Percentiles rank a stretch among this genome's conserved stretches.
These are phyloP conservation scores for Aleiodes leptofemur DNA, from an alignment of 2,888 invertebrate genomes.

Conservation along the genomic window DNA sequence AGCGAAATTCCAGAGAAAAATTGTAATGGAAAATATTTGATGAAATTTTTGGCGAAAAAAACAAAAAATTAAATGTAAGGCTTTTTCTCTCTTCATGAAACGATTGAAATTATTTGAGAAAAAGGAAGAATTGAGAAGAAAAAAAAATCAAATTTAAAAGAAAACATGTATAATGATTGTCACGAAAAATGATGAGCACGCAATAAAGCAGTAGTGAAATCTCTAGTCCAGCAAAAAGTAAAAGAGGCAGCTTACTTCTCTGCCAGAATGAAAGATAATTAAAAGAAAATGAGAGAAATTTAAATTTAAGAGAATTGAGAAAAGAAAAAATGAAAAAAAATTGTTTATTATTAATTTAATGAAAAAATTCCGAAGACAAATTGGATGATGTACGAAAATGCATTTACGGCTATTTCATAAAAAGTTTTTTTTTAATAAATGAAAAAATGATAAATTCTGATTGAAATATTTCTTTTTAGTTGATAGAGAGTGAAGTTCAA, in stretches of 20 bases:
- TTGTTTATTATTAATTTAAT: slow-evolving; percentile 17
- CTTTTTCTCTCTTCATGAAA: slow-evolving; percentile 2
- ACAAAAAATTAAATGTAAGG: slow-evolving; percentile 3
- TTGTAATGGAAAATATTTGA: background rate
- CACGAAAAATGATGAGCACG: slow-evolving; percentile 52
- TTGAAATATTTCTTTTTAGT: background rate
- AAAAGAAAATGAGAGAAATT: slow-evolving; percentile 21
- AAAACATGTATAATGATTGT: slow-evolving; percentile 36
- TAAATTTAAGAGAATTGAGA: slow-evolving; percentile 37
- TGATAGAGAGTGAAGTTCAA: too few relatives aligned
- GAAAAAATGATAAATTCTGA: background rate
- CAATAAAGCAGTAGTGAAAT: slow-evolving; percentile 73
- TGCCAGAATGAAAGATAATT: slow-evolving; percentile 33
- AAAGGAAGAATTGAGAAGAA: background rate
- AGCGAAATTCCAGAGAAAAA: background rate
- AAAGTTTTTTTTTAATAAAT: background rate
- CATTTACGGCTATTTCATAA: slow-evolving; percentile 29
- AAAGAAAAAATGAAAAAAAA: slow-evolving; percentile 43
- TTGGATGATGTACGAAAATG: slow-evolving; percentile 19
- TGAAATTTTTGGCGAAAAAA: background rate
- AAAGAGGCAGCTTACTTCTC: slow-evolving; percentile 66
- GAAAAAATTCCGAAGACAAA: background rate
- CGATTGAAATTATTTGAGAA: slow-evolving; percentile 3
- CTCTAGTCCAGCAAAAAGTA: slow-evolving; percentile 71
- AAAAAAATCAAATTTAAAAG: background rate